Base-by-base conservation (phyloP, 2,888 invertebrate genomes). In the Ichneumoninae sp. region DNA sequence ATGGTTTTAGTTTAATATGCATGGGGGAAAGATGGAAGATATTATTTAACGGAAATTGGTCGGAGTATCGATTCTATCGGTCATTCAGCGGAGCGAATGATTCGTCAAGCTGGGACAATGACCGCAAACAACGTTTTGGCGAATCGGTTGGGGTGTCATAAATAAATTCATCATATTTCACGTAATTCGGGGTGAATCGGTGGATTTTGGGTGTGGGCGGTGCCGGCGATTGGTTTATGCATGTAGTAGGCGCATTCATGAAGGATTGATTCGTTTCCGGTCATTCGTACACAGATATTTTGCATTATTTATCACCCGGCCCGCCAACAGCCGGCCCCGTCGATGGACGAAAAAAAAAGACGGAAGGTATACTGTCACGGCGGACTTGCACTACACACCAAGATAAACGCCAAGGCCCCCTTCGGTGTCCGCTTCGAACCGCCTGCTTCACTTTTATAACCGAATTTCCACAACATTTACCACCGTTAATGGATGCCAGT, bases 381-480 rank as follows among this genome's bases (percentile, higher is more conserved):
- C 57, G 65, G 54, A 82, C 66, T 82, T 68, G 57, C 54, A 52
- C 82, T 78, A 71, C 75, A 60, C 57, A 71, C 70, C 52, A 84
- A 76, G 79, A 84, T 82, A 82, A 84, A 84, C 82, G 79, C 75
- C 75, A 44, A 44, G 57, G 68, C 77, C 69, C 71, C 36, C 52
- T 71, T 22, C 30, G 60, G 60, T 62, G 30, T 72, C 47, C 76
- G 66, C 66, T 68, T 66, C 71, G 30, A 77, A 50, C 36, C 54
- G 72, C 57, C 74, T 80, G 80, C 86, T 87, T 84, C 86, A 87
- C 86, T 89, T 87, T 89, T 88, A 88, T 88, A 88, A 88, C 88
- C 86, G 83, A 87, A 88, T 88, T 89, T 89, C 88, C 87, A 85
- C 86, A 86, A 88, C 89, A 89, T 89, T 89, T 88, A 88, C 86